Percentiles rank a stretch among this genome's conserved stretches.
Evolutionary conservation across 1,140 invertebrate genomes (phyloP).

Genomic region (Hirudo medicinalis): DNA sequence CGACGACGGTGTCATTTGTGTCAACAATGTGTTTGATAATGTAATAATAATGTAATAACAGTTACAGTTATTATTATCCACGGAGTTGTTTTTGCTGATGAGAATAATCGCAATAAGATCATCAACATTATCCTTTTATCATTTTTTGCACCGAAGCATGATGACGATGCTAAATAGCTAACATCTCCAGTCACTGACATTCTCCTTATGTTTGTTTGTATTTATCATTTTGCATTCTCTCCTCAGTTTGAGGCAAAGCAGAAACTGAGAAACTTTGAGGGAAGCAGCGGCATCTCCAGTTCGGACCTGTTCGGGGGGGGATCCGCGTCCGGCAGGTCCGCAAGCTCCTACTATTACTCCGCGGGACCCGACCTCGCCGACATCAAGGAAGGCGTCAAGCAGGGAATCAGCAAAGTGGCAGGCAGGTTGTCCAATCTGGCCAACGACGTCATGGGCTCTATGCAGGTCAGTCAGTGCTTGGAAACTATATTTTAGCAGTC

Average conservation of each 20-base stretch:
- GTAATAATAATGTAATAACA: too few relatives aligned
- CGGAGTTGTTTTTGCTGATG: too few relatives aligned
- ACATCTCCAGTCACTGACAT: too few relatives aligned
- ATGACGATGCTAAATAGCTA: too few relatives aligned
- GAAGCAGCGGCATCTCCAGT: slow-evolving; percentile 67
- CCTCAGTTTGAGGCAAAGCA: slow-evolving; percentile 51
- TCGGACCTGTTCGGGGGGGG: slow-evolving; percentile 77
- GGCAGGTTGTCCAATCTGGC: slow-evolving; percentile 80
- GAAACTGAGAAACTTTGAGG: slow-evolving; percentile 62
- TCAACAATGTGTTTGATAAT: too few relatives aligned
- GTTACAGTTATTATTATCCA: too few relatives aligned
- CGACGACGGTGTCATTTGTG: too few relatives aligned
- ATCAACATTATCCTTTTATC: too few relatives aligned
- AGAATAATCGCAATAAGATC: too few relatives aligned
- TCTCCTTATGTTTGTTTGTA: neutral
- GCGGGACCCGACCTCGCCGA: slow-evolving; percentile 72
- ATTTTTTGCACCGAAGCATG: too few relatives aligned
- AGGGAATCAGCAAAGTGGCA: slow-evolving; percentile 81
- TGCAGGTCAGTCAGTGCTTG: slow-evolving; percentile 51
- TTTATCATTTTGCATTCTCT: neutral
- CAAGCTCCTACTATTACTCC: slow-evolving; percentile 23
- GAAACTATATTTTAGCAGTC: too few relatives aligned
- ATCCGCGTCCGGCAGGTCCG: slow-evolving; percentile 18
- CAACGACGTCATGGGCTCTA: slow-evolving; percentile 78
- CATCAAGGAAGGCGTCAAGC: slow-evolving; percentile 84